These are phyloP conservation scores for Callospermophilus lateralis DNA, from an alignment of 2,113 vertebrate species.

Conservation along the genomic window DNA sequence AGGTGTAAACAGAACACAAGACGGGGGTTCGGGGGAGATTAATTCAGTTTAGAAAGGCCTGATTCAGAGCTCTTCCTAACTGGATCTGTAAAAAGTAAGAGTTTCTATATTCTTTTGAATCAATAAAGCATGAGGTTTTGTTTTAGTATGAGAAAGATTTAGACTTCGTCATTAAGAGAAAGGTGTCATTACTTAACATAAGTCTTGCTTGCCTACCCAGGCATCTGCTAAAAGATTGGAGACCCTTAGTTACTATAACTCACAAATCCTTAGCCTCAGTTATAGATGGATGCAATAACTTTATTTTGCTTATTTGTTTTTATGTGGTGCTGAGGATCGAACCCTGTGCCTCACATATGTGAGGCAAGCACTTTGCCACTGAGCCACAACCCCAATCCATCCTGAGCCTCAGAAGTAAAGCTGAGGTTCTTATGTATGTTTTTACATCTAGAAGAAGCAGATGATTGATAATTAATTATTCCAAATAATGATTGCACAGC, in stretches of 20 bases:
- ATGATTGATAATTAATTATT: neutral
- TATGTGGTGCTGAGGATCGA: too few species aligned
- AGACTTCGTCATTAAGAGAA: neutral
- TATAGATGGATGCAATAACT: too few species aligned
- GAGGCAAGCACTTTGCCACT: too few species aligned
- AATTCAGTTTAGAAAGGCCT: neutral
- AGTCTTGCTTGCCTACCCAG: neutral
- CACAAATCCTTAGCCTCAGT: neutral
- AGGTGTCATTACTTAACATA: neutral
- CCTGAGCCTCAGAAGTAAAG: neutral
- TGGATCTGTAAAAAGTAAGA: neutral
- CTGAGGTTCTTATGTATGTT: neutral
- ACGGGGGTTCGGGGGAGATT: neutral
- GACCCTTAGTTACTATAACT: neutral
- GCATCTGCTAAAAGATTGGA: neutral
- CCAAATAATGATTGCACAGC: neutral
- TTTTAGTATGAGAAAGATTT: neutral
- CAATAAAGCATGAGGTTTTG: neutral
- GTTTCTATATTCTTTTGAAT: slow-evolving; percentile 15
- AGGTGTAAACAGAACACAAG: neutral
- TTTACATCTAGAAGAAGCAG: neutral
- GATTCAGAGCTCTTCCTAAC: neutral
- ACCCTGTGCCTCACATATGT: too few species aligned
- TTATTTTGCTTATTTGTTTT: too few species aligned
- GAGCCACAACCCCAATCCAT: neutral